Evolutionary conservation across 1,140 invertebrate species (phyloP).

Genomic region (Chlorops oryzae): DNA sequence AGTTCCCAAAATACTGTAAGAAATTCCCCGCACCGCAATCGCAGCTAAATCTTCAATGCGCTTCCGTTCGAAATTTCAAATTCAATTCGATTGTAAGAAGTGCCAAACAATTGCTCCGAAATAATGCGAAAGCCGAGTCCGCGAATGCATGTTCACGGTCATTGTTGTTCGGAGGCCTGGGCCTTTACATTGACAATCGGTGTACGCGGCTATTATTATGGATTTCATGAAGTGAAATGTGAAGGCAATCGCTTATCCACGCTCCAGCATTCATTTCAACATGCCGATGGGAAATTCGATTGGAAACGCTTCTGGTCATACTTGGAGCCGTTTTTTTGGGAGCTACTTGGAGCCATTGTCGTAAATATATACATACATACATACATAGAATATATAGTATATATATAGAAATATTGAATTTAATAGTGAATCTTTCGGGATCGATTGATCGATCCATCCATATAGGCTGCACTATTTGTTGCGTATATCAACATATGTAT

Average conservation of each 20-base stretch:
- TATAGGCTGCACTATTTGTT: slow-evolving; percentile 71
- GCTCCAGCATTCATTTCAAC: slow-evolving; percentile 42
- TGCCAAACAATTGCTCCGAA: too few relatives aligned
- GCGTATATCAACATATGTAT: slow-evolving; percentile 78
- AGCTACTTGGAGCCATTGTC: slow-evolving; percentile 52
- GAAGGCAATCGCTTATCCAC: slow-evolving; percentile 35
- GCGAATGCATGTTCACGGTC: too few relatives aligned
- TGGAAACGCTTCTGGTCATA: slow-evolving; percentile 60
- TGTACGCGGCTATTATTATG: slow-evolving; percentile 21
- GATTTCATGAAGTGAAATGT: slow-evolving; percentile 19
- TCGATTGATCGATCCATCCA: slow-evolving; percentile 18
- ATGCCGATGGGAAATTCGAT: slow-evolving; percentile 52
- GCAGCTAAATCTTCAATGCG: too few relatives aligned
- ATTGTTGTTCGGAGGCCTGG: slow-evolving; percentile 29
- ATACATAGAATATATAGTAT: too few relatives aligned
- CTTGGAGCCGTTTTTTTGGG: slow-evolving; percentile 54
- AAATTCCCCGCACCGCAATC: too few relatives aligned
- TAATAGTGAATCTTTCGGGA: background rate
- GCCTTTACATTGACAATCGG: slow-evolving; percentile 24
- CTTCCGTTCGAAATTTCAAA: too few relatives aligned
- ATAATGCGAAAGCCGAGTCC: too few relatives aligned
- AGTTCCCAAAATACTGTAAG: too few relatives aligned
- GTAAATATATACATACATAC: slow-evolving; percentile 50
- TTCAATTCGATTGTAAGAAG: too few relatives aligned
- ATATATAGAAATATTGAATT: too few relatives aligned